These are phyloP conservation scores for Prionace glauca DNA, from an alignment of 2,797 vertebrate genomes.

Conservation along the genomic window DNA sequence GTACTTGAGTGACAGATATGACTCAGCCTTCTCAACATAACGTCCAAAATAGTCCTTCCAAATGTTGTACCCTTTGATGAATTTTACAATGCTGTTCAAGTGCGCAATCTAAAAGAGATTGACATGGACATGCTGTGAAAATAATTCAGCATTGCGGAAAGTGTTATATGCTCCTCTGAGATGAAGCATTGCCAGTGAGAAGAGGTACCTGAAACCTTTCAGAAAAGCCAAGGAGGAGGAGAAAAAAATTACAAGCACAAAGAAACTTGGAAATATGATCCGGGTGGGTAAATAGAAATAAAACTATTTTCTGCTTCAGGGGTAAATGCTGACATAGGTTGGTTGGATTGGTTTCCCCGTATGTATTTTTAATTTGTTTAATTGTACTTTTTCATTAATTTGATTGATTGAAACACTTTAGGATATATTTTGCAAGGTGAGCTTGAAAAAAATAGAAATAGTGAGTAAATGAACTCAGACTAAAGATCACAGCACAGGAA, in stretches of 20 bases:
- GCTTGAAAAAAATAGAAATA: no score
- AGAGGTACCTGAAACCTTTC: not conserved
- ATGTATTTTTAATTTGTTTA: no score
- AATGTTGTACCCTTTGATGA: not conserved
- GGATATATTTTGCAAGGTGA: no score
- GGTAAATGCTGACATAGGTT: no score
- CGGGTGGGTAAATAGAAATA: no score
- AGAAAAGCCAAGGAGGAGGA: not conserved
- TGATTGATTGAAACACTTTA: no score
- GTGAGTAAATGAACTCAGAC: no score
- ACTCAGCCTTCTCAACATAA: not conserved
- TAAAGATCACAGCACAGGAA: no score
- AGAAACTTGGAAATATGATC: not conserved
- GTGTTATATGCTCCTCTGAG: not conserved
- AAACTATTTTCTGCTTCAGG: no score
- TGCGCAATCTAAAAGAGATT: not conserved
- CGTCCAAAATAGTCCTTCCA: no score
- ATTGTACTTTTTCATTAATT: no score
- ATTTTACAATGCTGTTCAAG: not conserved
- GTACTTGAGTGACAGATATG: not conserved
- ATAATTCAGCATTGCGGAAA: not conserved
- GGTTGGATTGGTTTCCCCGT: no score
- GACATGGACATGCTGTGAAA: not conserved
- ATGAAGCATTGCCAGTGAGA: not conserved
- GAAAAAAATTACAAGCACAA: not conserved